These are phyloP conservation scores for Diadophis punctatus DNA, from an alignment of 2,113 vertebrate genomes.

Conservation along the genomic window DNA sequence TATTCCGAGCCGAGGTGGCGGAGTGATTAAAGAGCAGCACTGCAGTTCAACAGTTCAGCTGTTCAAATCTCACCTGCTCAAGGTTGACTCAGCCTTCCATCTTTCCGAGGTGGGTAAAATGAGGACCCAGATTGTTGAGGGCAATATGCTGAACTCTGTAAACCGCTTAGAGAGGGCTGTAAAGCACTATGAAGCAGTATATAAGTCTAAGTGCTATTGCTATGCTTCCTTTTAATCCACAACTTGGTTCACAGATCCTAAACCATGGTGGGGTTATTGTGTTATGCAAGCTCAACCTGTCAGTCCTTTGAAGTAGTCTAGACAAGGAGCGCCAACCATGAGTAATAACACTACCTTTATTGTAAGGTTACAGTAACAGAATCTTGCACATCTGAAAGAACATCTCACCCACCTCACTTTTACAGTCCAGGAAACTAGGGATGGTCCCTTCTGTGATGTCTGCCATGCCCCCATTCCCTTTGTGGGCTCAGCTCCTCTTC, in stretches of 20 bases:
- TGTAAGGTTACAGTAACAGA: neutral
- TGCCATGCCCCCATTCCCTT: neutral
- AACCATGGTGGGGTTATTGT: neutral
- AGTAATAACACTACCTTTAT: neutral
- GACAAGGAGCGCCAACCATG: neutral
- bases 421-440: neutral
- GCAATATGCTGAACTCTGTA: too few species aligned
- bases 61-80: too few species aligned
- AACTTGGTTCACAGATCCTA: neutral
- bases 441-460: neutral
- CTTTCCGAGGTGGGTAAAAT: too few species aligned
- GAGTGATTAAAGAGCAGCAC: too few species aligned
- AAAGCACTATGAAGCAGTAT: too few species aligned
- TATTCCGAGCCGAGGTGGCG: too few species aligned
- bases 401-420: neutral
- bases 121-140: too few species aligned
- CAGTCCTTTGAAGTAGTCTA: neutral
- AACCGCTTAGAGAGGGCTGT: too few species aligned
- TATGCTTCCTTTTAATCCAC: neutral
- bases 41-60: too few species aligned
- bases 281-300: neutral
- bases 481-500: neutral
- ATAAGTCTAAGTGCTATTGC: too few species aligned
- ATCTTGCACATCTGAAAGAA: neutral
- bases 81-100: too few species aligned